phyloP scores from a whole-genome alignment of 2,113 vertebrate species.

The Hoplias malabaricus region DNA sequence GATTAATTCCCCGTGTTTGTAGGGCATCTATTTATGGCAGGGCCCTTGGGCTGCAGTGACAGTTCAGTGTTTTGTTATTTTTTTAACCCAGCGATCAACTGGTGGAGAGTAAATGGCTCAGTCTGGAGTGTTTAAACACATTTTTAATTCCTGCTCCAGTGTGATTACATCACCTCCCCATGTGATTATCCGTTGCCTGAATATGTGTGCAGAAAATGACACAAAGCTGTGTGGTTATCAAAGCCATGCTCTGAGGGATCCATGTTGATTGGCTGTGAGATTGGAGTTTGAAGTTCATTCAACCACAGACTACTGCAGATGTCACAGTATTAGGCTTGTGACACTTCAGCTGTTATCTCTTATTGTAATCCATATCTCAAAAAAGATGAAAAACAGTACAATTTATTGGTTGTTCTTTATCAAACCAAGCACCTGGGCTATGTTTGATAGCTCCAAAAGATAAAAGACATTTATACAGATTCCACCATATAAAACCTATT shows the following conservation, averaged over 20 bases:
- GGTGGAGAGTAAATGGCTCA: slow-evolving; percentile 35
- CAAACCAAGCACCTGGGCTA: neutral
- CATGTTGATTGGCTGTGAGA: slow-evolving; percentile 36
- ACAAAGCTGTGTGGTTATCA: slow-evolving; percentile 30
- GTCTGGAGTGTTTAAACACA: slow-evolving; percentile 30
- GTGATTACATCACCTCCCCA: slow-evolving; percentile 34
- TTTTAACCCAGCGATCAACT: slow-evolving; percentile 60
- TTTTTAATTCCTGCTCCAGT: slow-evolving; percentile 20
- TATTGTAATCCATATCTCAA: neutral
- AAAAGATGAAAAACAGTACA: neutral
- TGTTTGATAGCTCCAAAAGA: neutral
- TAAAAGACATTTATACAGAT: neutral
- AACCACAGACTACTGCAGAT: neutral
- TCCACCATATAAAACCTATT: neutral
- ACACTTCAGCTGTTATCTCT: neutral
- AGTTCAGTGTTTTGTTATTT: slow-evolving; percentile 53
- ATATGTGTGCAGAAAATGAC: slow-evolving; percentile 16
- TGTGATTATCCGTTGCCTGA: slow-evolving; percentile 28
- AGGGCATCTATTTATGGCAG: slow-evolving; percentile 67
- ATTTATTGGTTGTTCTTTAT: neutral
- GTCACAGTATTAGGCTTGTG: neutral
- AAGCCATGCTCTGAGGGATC: slow-evolving; percentile 25
- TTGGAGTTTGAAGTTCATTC: slow-evolving; percentile 22
- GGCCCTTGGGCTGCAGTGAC: slow-evolving; percentile 60
- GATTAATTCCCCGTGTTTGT: slow-evolving; percentile 52